Evolutionary conservation across 92 coral and sea anemone genomes (phyloP).

Genomic region (Siderastrea radians): DNA sequence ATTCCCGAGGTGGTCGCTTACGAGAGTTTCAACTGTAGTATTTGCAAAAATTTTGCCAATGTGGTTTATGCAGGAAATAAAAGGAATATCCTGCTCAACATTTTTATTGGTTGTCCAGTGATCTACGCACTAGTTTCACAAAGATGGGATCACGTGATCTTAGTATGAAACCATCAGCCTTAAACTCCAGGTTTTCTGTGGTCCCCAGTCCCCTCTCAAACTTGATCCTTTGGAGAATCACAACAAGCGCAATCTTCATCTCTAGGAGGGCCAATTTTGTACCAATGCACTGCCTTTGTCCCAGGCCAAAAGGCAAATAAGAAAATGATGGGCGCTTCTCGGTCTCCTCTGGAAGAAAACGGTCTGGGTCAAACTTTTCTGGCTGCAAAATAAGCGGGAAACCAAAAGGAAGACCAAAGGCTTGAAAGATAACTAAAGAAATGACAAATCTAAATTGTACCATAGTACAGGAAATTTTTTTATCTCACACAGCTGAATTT

Average conservation of each 20-base stretch:
- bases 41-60: too few relatives aligned
- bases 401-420: not conserved
- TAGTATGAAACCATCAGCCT: not conserved
- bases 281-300: not conserved
- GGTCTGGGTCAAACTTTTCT: slow-evolving; percentile 22
- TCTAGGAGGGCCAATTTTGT: slow-evolving; percentile 2
- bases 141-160: slow-evolving; percentile 1
- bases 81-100: too few relatives aligned
- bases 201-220: slow-evolving; percentile 22
- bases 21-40: too few relatives aligned
- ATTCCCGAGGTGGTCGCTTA: too few relatives aligned
- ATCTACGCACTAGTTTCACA: not conserved
- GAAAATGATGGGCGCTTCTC: slow-evolving; percentile 9
- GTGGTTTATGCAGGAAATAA: too few relatives aligned
- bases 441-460: too few relatives aligned
- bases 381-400: not conserved
- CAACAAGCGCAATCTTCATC: slow-evolving; percentile 10
- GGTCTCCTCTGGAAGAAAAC: slow-evolving; percentile 9
- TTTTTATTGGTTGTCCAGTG: not conserved
- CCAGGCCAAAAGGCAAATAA: slow-evolving; percentile 15
- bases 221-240: slow-evolving; percentile 4
- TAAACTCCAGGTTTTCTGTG: not conserved
- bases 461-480: too few relatives aligned
- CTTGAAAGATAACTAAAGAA: not conserved
- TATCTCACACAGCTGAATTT: too few relatives aligned